phyloP scores from a whole-genome alignment of 2,113 vertebrate genomes.

The Calcarius ornatus region DNA sequence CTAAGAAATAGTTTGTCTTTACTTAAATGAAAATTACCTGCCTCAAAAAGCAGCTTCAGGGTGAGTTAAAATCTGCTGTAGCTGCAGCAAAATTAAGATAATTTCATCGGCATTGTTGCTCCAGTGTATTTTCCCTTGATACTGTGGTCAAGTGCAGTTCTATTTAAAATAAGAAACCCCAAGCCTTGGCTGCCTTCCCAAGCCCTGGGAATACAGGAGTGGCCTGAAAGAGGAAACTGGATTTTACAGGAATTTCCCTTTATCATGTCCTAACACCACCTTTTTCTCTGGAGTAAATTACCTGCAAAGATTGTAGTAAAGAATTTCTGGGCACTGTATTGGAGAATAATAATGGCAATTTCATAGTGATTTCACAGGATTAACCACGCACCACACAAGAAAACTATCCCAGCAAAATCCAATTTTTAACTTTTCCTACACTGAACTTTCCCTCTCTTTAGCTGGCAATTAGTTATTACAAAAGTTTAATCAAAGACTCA shows the following conservation, averaged over 20 bases:
- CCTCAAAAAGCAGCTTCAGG: neutral
- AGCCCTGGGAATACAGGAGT: neutral
- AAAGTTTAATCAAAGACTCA: neutral
- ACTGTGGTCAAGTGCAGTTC: neutral
- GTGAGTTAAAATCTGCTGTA: neutral
- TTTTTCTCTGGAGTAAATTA: neutral
- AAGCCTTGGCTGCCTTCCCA: neutral
- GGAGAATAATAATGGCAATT: conserved; percentile 31
- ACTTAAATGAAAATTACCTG: neutral
- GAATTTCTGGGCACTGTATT: neutral
- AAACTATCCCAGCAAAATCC: neutral
- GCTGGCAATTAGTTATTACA: neutral
- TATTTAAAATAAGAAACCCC: neutral
- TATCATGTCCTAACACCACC: neutral
- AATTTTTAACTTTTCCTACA: neutral
- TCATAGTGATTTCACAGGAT: conserved; percentile 40
- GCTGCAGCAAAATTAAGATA: neutral
- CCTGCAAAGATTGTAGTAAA: neutral
- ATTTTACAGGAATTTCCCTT: neutral
- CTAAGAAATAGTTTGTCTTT: neutral
- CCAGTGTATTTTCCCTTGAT: neutral
- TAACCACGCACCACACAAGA: neutral
- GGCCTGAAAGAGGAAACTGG: neutral
- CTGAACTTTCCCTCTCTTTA: neutral
- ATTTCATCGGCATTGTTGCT: neutral